A percentile compares a stretch with the other conserved stretches of the same genome.
phyloP scores from a whole-genome alignment of 2,113 vertebrate genomes.

The Malurus elegans region DNA sequence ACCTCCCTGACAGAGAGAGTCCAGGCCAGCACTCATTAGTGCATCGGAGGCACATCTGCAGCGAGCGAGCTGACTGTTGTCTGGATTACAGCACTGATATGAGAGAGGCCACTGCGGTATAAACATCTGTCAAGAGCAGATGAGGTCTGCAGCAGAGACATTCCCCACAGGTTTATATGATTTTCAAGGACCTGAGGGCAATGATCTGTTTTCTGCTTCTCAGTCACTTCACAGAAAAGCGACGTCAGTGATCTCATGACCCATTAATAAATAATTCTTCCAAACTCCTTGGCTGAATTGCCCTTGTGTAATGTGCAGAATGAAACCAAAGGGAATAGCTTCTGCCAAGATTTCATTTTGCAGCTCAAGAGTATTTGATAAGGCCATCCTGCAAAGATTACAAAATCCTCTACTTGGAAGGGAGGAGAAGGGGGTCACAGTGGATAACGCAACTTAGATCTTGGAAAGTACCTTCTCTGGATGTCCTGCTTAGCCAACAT shows the following conservation, averaged over 20 bases:
- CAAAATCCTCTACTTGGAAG: neutral
- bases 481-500: neutral
- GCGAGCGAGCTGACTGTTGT: neutral
- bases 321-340: neutral
- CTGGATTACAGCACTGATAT: neutral
- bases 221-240: neutral
- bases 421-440: neutral
- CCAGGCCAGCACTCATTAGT: neutral
- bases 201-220: neutral
- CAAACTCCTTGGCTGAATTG: neutral
- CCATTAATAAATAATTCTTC: conserved; percentile 22
- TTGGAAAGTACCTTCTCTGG: neutral
- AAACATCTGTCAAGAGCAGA: conserved; percentile 34
- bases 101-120: neutral
- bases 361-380: conserved; percentile 4
- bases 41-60: neutral
- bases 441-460: neutral
- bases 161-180: conserved; percentile 1
- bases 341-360: neutral
- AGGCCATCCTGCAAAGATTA: neutral
- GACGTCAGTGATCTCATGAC: conserved; percentile 24
- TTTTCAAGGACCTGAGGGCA: conserved; percentile 39
- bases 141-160: neutral
- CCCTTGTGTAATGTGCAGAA: neutral
- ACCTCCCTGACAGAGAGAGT: neutral